Evolutionary conservation across 2,113 vertebrate genomes (phyloP).

Genomic region (Austrofundulus limnaeus): DNA sequence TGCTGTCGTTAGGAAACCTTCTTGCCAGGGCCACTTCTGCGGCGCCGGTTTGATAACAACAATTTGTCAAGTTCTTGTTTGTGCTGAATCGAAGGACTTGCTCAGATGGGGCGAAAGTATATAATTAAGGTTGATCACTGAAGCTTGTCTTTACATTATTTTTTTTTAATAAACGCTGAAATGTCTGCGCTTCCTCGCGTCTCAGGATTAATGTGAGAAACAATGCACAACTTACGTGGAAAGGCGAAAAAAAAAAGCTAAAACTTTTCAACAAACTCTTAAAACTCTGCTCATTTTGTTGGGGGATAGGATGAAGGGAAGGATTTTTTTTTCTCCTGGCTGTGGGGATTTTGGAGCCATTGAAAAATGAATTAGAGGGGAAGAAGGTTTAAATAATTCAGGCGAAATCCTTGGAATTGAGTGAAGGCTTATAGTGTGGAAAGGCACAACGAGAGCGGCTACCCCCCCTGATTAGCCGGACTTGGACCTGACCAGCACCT

Average conservation of each 20-base stretch:
- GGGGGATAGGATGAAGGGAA: background rate
- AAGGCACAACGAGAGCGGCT: constrained; percentile 63
- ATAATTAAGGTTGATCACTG: constrained; percentile 60
- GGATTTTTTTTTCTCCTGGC: constrained; percentile 17
- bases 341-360: constrained; percentile 66
- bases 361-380: constrained; percentile 75
- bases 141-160: constrained; percentile 37
- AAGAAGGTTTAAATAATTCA: constrained; percentile 77
- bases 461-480: constrained; percentile 63
- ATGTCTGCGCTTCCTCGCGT: constrained; percentile 32
- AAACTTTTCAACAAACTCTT: constrained; percentile 56
- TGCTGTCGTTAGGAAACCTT: constrained; percentile 30
- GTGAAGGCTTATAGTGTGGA: constrained; percentile 56
- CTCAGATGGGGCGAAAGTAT: constrained; percentile 30
- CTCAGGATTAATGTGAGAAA: constrained; percentile 26
- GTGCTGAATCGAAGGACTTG: constrained; percentile 52
- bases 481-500: constrained; percentile 73
- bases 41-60: constrained; percentile 42
- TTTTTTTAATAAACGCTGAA: constrained; percentile 37
- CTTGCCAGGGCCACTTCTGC: constrained; percentile 38
- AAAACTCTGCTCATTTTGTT: constrained; percentile 42
- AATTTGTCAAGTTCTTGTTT: constrained; percentile 63
- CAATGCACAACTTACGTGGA: constrained; percentile 25
- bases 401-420: constrained; percentile 62
- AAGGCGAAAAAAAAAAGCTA: background rate